Percentiles rank a stretch among this genome's conserved stretches.
These are phyloP conservation scores for Leptopilina syphax DNA, from an alignment of 2,888 invertebrate species.

Conservation along the genomic window DNA sequence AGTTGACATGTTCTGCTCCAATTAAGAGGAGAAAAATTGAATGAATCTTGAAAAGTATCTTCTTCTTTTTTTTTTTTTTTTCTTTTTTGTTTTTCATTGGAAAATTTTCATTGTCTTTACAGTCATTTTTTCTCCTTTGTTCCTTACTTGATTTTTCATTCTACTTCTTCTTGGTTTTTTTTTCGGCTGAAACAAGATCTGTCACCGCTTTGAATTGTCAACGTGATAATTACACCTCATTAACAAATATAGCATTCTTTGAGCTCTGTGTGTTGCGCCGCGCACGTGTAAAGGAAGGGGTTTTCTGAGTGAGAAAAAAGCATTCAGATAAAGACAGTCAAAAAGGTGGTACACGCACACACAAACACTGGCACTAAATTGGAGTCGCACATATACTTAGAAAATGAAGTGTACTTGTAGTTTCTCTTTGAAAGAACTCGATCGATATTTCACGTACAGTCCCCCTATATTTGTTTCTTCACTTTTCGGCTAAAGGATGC, in stretches of 20 bases:
- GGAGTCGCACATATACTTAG: background rate
- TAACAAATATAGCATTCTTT: slow-evolving; percentile 72
- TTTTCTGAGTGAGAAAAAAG: slow-evolving; percentile 29
- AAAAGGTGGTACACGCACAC: slow-evolving; percentile 25
- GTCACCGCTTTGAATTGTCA: slow-evolving; percentile 62
- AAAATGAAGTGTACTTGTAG: slow-evolving; percentile 50
- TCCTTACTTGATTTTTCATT: background rate
- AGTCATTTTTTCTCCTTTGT: background rate
- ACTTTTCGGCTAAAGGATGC: slow-evolving; percentile 6
- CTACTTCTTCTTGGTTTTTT: background rate
- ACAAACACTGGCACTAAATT: slow-evolving; percentile 15
- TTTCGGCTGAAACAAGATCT: background rate
- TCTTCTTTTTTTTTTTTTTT: no score
- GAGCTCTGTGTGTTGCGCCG: slow-evolving; percentile 58
- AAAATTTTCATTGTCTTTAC: slow-evolving; percentile 1
- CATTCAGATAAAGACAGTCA: slow-evolving; percentile 31
- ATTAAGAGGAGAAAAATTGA: slow-evolving; percentile 14
- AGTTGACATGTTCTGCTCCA: background rate
- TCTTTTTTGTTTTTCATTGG: background rate
- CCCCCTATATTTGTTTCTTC: slow-evolving; percentile 43
- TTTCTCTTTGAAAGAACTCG: slow-evolving; percentile 61
- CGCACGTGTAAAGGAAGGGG: slow-evolving; percentile 59
- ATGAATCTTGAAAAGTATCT: background rate
- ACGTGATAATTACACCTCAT: slow-evolving; percentile 72
- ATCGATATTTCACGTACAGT: slow-evolving; percentile 63